Conservation (phyloP, 2,888 invertebrate genomes). For the Itoplectis maculator region DNA sequence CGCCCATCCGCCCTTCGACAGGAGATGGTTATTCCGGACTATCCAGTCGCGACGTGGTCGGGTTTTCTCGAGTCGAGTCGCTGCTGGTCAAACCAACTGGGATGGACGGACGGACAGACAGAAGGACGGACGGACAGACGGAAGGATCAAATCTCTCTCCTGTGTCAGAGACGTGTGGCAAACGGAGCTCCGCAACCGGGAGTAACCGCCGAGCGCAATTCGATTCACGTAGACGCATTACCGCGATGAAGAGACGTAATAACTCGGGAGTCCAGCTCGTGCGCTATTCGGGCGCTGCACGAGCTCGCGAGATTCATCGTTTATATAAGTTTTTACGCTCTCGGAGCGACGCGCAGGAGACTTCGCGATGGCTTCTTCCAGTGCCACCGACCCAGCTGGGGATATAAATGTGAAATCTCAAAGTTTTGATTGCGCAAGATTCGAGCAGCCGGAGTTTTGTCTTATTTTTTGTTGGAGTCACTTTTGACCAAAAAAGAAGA, state of each 20-base stretch:
- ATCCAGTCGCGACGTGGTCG: constrained; percentile 42
- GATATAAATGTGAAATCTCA: not conserved
- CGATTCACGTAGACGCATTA: constrained; percentile 66
- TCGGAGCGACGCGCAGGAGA: too few relatives aligned
- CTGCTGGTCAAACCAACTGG: not conserved
- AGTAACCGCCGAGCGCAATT: constrained; percentile 47
- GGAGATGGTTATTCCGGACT: constrained; percentile 44
- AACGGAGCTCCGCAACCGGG: not conserved
- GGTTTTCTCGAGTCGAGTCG: not conserved
- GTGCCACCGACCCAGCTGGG: not conserved
- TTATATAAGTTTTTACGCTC: constrained; percentile 1
- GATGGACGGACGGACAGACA: constrained; percentile 8
- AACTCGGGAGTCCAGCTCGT: constrained; percentile 40
- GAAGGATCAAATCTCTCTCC: constrained; percentile 22
- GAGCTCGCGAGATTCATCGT: not conserved
- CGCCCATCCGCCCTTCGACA: constrained; percentile 28
- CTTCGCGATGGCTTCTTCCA: not conserved
- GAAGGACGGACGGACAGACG: not conserved
- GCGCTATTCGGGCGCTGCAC: not conserved
- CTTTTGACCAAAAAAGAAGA: too few relatives aligned
- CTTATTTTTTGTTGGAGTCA: too few relatives aligned
- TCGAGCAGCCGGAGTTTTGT: too few relatives aligned
- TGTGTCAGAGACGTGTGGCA: constrained; percentile 27
- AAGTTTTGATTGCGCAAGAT: not conserved
- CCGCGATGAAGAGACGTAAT: constrained; percentile 60